Evolutionary conservation across 2,797 vertebrate genomes (phyloP), one percentile per base, ranked within the genome.

Genomic region (Gymnothorax reevesii): DNA sequence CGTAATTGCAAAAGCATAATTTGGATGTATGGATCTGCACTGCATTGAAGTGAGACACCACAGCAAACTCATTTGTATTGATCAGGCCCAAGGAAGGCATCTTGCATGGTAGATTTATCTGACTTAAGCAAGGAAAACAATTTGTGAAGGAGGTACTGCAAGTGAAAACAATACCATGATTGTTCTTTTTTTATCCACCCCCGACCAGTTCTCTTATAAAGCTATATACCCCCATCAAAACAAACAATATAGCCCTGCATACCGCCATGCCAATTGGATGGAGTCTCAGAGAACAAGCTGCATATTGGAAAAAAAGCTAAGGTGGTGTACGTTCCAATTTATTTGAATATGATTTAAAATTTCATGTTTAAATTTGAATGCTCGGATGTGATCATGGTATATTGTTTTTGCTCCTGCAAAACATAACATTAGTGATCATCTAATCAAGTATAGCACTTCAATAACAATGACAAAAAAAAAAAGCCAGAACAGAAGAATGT

Each of bases 1-100:
- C 9, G 7, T 33, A 59, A 69, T 27, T 64, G 60, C 20, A 22
- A 60, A 15, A 57, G 52, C 60, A 54, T 84, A 84, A 87, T 87
- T 87, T 82, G 25, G 59, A 82, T 25, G 59, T 17, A 12, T 80
- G 71, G 25, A 82, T 57, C 52, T 87, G 88, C 62, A 82, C 69
- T 84, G 85, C 84, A 85, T 85, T 85, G 17, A 86, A 89, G 87
- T 82, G 57, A 82, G 83, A 66, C 52, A 87, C 89, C 64, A 86
- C 83, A 82, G 83, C 83, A 82, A 85, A 84, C 87, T 89, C 86
- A 83, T 88, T 85, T 88, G 87, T 88, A 91, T 89, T 89, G 90
- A 92, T 90, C 87, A 85, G 33, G 64, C 57, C 79, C 52, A 83
- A 86, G 66, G 82, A 80, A 85, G 69, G 64, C 84, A 85, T 2